Percentiles rank a stretch among this genome's conserved stretches.
phyloP scores from a whole-genome alignment of 2,888 invertebrate genomes.

The Athrips mouffetella region DNA sequence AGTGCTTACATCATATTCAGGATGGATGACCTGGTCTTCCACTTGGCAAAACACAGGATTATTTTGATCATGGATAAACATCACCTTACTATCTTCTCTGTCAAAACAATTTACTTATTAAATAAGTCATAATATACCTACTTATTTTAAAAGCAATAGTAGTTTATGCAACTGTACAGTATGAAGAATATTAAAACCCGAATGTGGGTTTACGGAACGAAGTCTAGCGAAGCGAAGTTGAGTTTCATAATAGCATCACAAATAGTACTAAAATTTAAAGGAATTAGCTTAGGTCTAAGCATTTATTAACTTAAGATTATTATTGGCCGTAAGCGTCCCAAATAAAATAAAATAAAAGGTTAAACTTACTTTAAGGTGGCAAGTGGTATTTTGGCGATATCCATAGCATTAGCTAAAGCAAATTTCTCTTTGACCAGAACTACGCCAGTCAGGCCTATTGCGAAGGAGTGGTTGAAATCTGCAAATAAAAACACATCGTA shows the following conservation, averaged over 20 bases:
- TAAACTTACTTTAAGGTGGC: conserved; percentile 35
- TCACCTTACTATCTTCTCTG: conserved; percentile 41
- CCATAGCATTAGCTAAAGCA: conserved; percentile 48
- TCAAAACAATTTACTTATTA: neutral
- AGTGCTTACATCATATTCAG: conserved; percentile 43
- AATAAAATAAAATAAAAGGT: no score
- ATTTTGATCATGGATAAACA: conserved; percentile 40
- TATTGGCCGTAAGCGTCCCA: no score
- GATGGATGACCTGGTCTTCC: conserved; percentile 39
- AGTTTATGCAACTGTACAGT: no score
- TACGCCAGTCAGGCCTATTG: conserved; percentile 47
- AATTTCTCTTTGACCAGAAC: conserved; percentile 41
- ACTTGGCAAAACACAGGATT: conserved; percentile 35
- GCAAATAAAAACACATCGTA: conserved; percentile 20
- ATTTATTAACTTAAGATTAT: no score
- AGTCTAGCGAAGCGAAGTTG: no score
- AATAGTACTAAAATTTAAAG: no score
- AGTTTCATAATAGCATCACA: no score
- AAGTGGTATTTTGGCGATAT: conserved; percentile 40
- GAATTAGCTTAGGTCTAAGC: no score
- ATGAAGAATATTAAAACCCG: neutral
- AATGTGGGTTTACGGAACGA: no score
- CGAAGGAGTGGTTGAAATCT: conserved; percentile 31
- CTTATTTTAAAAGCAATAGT: no score
- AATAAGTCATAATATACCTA: conserved; percentile 12